Evolutionary conservation across 2,797 vertebrate species (phyloP).

Genomic region (Borostomias antarcticus): DNA sequence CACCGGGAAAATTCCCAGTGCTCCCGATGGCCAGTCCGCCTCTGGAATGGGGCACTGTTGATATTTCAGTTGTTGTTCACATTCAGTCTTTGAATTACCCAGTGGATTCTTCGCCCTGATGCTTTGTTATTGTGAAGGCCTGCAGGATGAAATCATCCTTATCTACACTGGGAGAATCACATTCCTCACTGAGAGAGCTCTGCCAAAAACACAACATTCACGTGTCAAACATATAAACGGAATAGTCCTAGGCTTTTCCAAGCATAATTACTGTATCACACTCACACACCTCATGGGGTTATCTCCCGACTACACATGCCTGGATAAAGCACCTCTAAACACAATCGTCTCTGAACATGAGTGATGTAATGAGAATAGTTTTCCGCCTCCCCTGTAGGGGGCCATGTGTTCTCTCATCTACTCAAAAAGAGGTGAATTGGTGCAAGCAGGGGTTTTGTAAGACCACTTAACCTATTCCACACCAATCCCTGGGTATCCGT

Average conservation of each 20-base stretch:
- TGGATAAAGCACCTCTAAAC: neutral
- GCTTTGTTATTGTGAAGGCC: no score
- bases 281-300: neutral
- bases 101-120: no score
- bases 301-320: neutral
- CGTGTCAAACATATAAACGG: neutral
- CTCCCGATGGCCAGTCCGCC: no score
- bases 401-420: neutral
- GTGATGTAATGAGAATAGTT: no score
- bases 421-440: neutral
- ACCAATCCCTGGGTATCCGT: no score
- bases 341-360: neutral
- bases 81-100: no score
- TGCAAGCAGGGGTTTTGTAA: neutral
- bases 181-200: neutral
- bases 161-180: conserved; percentile 1
- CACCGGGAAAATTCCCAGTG: no score
- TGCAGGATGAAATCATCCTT: no score
- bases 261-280: neutral
- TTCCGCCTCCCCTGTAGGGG: no score
- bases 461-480: neutral
- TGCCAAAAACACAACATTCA: conserved; percentile 1
- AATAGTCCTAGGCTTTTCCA: neutral
- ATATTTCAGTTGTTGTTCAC: no score
- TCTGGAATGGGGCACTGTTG: no score